Base-by-base conservation (phyloP, 2,797 vertebrate genomes). In the Poeciliopsis paucimaculata region DNA sequence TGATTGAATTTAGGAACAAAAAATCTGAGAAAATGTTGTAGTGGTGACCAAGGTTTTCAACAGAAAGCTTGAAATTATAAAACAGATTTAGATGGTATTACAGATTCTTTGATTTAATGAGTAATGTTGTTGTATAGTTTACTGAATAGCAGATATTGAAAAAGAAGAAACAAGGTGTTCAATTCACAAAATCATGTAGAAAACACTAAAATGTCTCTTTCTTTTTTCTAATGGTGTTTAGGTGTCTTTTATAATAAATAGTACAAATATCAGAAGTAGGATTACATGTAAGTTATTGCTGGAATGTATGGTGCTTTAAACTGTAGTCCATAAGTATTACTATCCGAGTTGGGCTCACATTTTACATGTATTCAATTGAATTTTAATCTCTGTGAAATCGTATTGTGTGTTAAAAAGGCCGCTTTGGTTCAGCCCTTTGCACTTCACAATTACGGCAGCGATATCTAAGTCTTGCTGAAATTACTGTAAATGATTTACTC, bases 401-500 rank as follows among this genome's bases (percentile, higher is more conserved):
- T 85, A 81, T 82, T 81, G 78, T 89, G 72, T 84, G 82, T 74
- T 89, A 84, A 87, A 87, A 85, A 82, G 87, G 86, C 87, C 88
- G 87, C 84, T 86, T 87, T 84, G 85, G 86, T 80, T 74, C 84
- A 84, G 89, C 81, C 80, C 84, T 79, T 76, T 84, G 89, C 87
- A 90, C 87, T 87, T 86, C 84, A 84, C 86, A 85, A 92, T 94
- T 94, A 95, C 95, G 93, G 94, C 95, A 93, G 89, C 88, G 95
- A 95, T 94, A 94, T 95, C 95, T 93, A 94, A 86, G 91, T 89
- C 85, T 87, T 90, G 84, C 82, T 94, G 93, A 95, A 93, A 94
- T 94, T 93, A 95, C 93, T 93, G 94, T 95, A 94, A 95, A 95
- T 95, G 93, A 95, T 93, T 94, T 93, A 94, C 93, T 93, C 92